Evolutionary conservation across 2,113 vertebrate genomes (phyloP).

Genomic region (Protomyctophum bolini): DNA sequence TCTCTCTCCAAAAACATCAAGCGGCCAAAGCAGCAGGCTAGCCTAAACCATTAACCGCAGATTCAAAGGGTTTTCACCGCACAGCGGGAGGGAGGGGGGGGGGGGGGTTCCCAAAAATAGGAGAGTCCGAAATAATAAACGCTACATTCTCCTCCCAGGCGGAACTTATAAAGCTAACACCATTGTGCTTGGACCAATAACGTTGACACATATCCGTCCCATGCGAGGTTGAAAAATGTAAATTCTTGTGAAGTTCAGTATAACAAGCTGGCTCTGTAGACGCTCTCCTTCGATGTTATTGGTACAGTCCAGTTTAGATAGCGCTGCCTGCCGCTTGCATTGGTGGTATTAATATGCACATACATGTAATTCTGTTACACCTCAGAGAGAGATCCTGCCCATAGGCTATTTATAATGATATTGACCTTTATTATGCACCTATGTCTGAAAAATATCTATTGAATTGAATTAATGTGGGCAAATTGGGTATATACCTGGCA

Average conservation of each 20-base stretch:
- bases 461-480: no score
- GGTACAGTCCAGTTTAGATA: slow-evolving; percentile 78
- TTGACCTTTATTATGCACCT: no score
- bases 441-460: no score
- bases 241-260: not conserved
- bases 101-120: not conserved
- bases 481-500: no score
- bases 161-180: fast-evolving
- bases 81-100: slow-evolving; percentile 9
- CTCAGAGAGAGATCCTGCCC: slow-evolving; percentile 18
- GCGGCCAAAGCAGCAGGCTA: slow-evolving; percentile 46
- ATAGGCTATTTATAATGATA: no score
- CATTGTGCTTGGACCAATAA: not conserved
- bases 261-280: not conserved
- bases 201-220: fast-evolving
- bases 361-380: slow-evolving; percentile 65
- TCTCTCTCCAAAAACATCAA: slow-evolving; percentile 51
- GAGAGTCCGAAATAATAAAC: not conserved
- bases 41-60: slow-evolving; percentile 32
- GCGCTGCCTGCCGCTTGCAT: slow-evolving; percentile 49
- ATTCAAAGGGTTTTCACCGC: slow-evolving; percentile 6
- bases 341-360: slow-evolving; percentile 50
- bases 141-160: not conserved
- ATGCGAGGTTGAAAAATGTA: not conserved
- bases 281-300: slow-evolving; percentile 35